phyloP scores from a whole-genome alignment of 1,140 invertebrate genomes.

The Lethocerus indicus region DNA sequence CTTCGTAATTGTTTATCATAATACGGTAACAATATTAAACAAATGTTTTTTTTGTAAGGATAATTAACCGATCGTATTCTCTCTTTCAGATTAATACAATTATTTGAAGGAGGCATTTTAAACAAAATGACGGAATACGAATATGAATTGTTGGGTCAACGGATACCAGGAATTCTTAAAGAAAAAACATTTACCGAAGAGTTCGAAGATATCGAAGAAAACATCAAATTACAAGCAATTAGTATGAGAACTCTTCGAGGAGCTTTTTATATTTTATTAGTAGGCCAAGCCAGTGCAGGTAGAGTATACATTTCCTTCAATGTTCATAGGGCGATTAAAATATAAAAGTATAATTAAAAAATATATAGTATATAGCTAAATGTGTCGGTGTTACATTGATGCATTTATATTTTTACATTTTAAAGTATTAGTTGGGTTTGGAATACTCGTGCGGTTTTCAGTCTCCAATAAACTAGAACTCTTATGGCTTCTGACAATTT shows the following conservation, averaged over 20 bases:
- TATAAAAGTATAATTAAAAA: no score
- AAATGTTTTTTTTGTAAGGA: not conserved
- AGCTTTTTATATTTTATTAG: constrained; percentile 8
- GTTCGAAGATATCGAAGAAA: not conserved
- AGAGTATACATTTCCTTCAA: no score
- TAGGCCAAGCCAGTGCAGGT: constrained; percentile 6
- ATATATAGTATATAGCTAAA: no score
- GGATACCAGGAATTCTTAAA: not conserved
- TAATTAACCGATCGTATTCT: not conserved
- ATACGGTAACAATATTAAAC: not conserved
- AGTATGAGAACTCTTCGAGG: constrained; percentile 11
- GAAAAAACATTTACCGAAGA: not conserved
- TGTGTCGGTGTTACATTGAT: no score
- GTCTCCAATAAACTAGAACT: no score
- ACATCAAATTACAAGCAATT: constrained; percentile 5
- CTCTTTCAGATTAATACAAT: constrained; percentile 36
- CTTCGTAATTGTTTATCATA: not conserved
- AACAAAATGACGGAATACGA: constrained; percentile 12
- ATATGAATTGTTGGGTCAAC: constrained; percentile 8
- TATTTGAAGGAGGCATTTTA: constrained; percentile 44
- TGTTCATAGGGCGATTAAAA: no score
- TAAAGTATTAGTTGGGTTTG: no score
- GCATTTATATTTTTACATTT: no score
- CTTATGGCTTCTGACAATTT: no score
- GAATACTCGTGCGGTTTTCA: no score